Percentiles rank a stretch among this genome's conserved stretches.
These are phyloP conservation scores for Ischnura elegans DNA, from an alignment of 2,888 invertebrate genomes.

Conservation along the genomic window DNA sequence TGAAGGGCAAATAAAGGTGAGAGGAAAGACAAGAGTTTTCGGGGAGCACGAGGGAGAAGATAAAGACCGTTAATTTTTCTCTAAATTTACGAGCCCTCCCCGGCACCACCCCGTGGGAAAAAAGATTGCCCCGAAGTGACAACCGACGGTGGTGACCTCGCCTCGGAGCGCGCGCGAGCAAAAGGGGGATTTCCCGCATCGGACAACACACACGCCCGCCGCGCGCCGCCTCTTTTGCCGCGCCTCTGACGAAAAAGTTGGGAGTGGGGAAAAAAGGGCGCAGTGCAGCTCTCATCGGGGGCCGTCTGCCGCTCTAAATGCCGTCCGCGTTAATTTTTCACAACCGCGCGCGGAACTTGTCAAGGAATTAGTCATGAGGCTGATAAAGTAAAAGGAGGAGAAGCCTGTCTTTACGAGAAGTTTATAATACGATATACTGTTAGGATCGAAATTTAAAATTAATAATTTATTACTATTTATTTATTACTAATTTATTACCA, in stretches of 20 bases:
- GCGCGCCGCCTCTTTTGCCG: not conserved
- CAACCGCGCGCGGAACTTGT: no score
- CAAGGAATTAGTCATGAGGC: not conserved
- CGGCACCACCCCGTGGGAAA: conserved; percentile 23
- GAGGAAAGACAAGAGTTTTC: not conserved
- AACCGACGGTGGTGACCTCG: not conserved
- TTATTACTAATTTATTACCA: no score
- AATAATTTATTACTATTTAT: no score
- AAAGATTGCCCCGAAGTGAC: conserved; percentile 18
- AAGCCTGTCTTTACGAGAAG: no score
- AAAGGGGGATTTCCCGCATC: not conserved
- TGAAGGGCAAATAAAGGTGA: not conserved
- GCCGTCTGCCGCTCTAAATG: no score
- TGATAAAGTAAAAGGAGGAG: no score
- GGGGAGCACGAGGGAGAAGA: not conserved
- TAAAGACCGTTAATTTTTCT: conserved; percentile 25
- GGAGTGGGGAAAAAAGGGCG: not conserved
- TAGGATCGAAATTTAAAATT: no score
- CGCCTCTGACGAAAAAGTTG: not conserved
- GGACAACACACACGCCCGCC: not conserved
- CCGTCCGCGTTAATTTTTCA: no score
- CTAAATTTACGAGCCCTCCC: conserved; percentile 3
- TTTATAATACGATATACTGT: no score
- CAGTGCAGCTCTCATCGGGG: no score
- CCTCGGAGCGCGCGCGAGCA: not conserved